phyloP scores from a whole-genome alignment of 2,113 vertebrate genomes.

The Sorex araneus region DNA sequence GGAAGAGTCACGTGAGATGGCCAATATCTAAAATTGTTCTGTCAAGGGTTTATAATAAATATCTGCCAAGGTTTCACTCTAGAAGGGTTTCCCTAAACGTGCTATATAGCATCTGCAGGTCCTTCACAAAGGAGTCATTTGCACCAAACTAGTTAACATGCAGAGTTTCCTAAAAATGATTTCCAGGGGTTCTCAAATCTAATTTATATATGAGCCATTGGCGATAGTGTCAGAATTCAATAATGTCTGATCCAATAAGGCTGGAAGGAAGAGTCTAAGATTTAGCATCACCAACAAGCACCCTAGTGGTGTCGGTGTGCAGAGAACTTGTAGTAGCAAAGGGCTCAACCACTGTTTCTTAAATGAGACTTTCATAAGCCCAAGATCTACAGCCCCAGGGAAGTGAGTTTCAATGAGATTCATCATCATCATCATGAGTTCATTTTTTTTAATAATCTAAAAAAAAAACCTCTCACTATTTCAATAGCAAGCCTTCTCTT shows the following conservation, averaged over 20 bases:
- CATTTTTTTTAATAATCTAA: not conserved
- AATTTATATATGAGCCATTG: not conserved
- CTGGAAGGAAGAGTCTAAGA: not conserved
- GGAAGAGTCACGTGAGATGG: not conserved
- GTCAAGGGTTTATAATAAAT: not conserved
- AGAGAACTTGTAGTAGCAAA: not conserved
- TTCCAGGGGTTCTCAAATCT: not conserved
- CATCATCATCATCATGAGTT: not conserved
- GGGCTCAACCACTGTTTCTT: not conserved
- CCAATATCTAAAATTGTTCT: not conserved
- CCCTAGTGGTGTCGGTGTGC: not conserved
- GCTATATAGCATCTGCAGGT: not conserved
- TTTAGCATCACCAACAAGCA: not conserved
- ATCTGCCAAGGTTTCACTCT: not conserved
- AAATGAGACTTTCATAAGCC: not conserved
- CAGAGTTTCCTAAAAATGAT: not conserved
- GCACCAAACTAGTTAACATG: not conserved
- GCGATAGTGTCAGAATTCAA: not conserved
- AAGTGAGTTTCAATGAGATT: not conserved
- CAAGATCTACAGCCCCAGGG: not conserved
- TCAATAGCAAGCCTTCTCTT: conserved; percentile 15
- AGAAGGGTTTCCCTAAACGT: not conserved
- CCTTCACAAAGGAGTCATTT: not conserved
- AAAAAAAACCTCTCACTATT: not conserved
- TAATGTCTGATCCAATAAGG: not conserved